Percentiles rank a stretch among this genome's conserved stretches.
phyloP scores from a whole-genome alignment of 2,797 vertebrate species.

The Emydoidea blandingii region DNA sequence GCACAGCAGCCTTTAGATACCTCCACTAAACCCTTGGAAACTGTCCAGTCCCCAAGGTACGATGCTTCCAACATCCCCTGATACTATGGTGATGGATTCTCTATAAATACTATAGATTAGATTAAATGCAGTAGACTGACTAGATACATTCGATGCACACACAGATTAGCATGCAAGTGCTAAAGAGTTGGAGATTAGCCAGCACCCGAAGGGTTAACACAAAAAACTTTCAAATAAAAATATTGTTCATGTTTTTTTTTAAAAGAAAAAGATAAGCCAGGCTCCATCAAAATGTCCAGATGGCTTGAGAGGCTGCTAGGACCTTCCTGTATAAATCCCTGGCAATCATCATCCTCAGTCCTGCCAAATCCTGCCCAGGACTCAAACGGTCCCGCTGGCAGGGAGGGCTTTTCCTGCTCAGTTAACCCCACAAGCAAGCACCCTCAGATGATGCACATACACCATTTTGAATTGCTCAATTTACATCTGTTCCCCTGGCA shows the following conservation, averaged over 20 bases:
- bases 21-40: background rate
- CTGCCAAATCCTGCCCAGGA: slow-evolving; percentile 60
- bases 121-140: background rate
- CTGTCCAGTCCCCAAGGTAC: background rate
- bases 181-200: background rate
- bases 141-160: background rate
- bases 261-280: slow-evolving; percentile 2
- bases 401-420: background rate
- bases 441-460: rapidly evolving
- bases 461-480: background rate
- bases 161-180: background rate
- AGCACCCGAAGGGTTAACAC: slow-evolving; percentile 57
- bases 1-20: too few species aligned
- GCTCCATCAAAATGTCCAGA: slow-evolving; percentile 58
- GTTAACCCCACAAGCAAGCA: background rate
- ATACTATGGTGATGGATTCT: background rate
- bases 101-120: background rate
- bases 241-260: background rate
- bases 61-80: background rate
- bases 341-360: background rate
- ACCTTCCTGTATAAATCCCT: slow-evolving; percentile 51
- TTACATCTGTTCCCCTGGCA: rapidly evolving
- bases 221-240: slow-evolving; percentile 36
- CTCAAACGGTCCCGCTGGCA: background rate
- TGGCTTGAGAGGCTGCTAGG: slow-evolving; percentile 34